These are phyloP conservation scores for Philotrypesis tridentata DNA, from an alignment of 1,140 invertebrate species.

Conservation along the genomic window DNA sequence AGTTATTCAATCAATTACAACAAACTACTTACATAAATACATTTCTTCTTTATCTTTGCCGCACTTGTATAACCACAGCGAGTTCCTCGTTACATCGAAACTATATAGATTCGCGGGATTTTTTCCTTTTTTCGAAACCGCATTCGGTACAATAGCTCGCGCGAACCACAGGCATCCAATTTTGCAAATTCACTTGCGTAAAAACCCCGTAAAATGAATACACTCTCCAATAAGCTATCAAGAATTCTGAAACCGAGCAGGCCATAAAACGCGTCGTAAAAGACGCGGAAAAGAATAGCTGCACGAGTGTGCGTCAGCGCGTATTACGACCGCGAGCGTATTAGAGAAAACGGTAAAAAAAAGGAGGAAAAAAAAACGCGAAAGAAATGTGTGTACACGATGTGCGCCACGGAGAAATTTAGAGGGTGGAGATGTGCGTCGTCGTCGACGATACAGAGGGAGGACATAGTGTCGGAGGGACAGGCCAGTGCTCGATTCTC, in stretches of 20 bases:
- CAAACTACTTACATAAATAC: too few relatives aligned
- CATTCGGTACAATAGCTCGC: too few relatives aligned
- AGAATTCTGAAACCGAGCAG: not conserved
- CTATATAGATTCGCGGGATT: too few relatives aligned
- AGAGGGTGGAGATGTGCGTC: not conserved
- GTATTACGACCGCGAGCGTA: not conserved
- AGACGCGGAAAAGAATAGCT: slow-evolving; percentile 3
- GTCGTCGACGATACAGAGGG: not conserved
- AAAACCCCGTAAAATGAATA: not conserved
- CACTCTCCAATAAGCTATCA: not conserved
- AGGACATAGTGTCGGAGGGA: slow-evolving; percentile 42
- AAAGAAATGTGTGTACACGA: slow-evolving; percentile 20
- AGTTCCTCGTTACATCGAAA: too few relatives aligned
- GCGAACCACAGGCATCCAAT: not conserved
- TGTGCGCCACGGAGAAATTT: slow-evolving; percentile 22
- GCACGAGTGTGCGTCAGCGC: not conserved
- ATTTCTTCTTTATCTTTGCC: too few relatives aligned
- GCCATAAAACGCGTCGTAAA: slow-evolving; percentile 18
- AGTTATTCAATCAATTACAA: too few relatives aligned
- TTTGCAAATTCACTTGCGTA: not conserved
- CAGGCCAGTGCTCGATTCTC: slow-evolving; percentile 41
- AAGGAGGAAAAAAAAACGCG: not conserved
- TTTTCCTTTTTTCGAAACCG: too few relatives aligned
- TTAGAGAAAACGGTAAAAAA: not conserved
- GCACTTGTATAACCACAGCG: too few relatives aligned